Conservation (phyloP, 2,113 vertebrate species). For the Peromyscus polionotus region DNA sequence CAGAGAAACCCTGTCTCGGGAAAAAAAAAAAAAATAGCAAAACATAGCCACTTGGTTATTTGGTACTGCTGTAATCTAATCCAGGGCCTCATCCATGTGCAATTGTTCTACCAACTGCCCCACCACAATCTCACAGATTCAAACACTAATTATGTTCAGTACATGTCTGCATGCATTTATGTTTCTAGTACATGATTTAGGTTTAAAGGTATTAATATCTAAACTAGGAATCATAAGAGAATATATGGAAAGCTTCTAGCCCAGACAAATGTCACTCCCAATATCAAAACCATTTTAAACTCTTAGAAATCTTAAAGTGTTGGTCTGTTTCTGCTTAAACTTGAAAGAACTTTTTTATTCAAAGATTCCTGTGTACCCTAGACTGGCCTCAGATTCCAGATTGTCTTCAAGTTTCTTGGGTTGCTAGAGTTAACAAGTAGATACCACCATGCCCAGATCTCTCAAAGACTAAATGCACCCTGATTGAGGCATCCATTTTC, state of each 20-base stretch:
- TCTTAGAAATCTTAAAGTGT: neutral
- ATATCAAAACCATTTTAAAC: slow-evolving; percentile 1
- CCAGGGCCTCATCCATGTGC: neutral
- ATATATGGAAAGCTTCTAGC: slow-evolving; percentile 29
- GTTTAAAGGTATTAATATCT: neutral
- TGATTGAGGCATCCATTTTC: neutral
- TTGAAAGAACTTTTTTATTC: neutral
- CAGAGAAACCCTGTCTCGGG: too few species aligned
- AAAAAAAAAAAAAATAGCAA: neutral
- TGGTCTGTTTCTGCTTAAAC: slow-evolving; percentile 9
- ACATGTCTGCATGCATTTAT: neutral
- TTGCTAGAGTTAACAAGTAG: neutral
- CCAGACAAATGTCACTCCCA: neutral
- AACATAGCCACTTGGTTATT: neutral
- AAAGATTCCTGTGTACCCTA: neutral
- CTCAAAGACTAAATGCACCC: neutral
- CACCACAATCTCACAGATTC: neutral
- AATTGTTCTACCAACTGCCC: neutral
- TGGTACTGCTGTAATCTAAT: neutral
- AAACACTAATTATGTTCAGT: neutral
- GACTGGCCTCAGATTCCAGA: neutral
- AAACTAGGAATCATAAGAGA: neutral
- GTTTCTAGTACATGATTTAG: neutral
- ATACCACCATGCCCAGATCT: neutral
- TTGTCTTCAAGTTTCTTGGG: neutral